Base-by-base conservation (phyloP, 2,113 vertebrate species). In the Epinephelus lanceolatus region DNA sequence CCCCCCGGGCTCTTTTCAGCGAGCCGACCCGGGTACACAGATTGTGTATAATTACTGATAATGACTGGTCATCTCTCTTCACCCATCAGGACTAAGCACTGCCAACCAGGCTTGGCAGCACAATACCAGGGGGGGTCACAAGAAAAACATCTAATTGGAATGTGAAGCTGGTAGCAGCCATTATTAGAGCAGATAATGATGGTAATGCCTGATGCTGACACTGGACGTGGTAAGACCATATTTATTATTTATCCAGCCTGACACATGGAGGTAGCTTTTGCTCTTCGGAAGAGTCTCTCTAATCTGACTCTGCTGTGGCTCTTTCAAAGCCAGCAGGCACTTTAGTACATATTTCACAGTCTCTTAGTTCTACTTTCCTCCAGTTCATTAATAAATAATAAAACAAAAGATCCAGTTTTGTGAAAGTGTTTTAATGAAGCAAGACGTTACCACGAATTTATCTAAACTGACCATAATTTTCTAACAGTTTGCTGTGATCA, bases 11-110 rank as follows among this genome's bases (percentile, higher is more conserved):
- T 62, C 80, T 62, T 68, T 37, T 86, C 66, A 88, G 59, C 5
- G 40, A 82, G 89, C 83, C 71, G 68, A 85, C 78, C 66, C 61
- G 72, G 77, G 84, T 83, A 89, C 90, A 91, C 90, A 91, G 93
- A 94, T 91, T 92, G 91, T 71, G 80, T 90, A 88, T 94, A 95
- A 95, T 96, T 94, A 91, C 91, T 79, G 91, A 91, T 95, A 94
- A 95, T 94, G 89, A 90, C 92, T 72, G 88, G 89, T 90, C 93
- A 94, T 92, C 92, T 81, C 82, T 30, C 89, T 92, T 90, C 92
- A 94, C 94, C 94, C 84, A 93, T 95, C 91, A 95, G 85, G 52
- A 71, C 57, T 60, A 84, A 88, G 91, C 73, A 65, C 74, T 80
- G 84, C 90, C 92, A 93, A 87, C 47, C 62, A 49, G 59, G 80